Conservation (phyloP, 2,888 invertebrate genomes). For the Resseliella maxima region DNA sequence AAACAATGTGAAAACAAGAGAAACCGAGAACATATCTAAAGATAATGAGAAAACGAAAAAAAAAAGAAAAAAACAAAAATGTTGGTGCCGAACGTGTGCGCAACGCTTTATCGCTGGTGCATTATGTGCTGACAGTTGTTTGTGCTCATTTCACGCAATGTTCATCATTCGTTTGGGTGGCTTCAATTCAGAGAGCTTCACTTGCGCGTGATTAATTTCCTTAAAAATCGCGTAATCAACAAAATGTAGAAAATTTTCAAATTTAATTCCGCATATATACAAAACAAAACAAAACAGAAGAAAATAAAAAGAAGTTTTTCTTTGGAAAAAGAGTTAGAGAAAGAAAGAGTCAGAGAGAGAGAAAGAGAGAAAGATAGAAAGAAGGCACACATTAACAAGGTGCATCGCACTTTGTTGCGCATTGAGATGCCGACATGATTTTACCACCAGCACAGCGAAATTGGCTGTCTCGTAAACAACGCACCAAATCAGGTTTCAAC, state of each 20-base stretch:
- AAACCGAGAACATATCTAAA: neutral
- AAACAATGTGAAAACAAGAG: neutral
- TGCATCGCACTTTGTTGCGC: neutral
- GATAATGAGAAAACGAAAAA: neutral
- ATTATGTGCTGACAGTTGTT: constrained; percentile 43
- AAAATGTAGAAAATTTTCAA: neutral
- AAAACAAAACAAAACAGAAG: neutral
- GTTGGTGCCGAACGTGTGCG: neutral
- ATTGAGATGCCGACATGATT: neutral
- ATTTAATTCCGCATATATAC: constrained; percentile 4
- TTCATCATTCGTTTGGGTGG: neutral
- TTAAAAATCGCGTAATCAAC: constrained; percentile 20
- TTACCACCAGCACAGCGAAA: neutral
- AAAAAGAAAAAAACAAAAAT: neutral
- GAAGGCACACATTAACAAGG: neutral
- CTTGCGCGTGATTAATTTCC: constrained; percentile 44
- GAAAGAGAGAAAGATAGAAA: neutral
- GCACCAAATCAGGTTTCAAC: no score
- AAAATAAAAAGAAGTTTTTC: neutral
- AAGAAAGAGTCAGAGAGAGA: neutral
- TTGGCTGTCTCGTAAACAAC: constrained; percentile 15
- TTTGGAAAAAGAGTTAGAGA: no score
- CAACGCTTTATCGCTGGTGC: constrained; percentile 33
- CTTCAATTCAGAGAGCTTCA: neutral
- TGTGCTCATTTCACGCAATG: constrained; percentile 29